Conservation (phyloP, 2,888 invertebrate species). For the Drosophila histrio region DNA sequence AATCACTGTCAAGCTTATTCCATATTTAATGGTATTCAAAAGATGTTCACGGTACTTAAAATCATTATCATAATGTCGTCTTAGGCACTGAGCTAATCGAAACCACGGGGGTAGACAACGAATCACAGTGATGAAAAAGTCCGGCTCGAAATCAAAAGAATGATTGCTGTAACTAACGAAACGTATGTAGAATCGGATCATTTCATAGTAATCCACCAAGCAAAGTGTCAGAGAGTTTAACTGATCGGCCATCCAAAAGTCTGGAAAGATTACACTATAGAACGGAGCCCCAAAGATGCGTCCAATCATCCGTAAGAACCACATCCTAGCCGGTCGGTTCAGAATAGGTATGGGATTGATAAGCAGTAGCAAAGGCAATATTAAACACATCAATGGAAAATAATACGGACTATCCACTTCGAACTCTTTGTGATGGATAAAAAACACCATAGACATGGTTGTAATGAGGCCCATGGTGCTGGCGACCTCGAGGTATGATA, state of each 20-base stretch:
- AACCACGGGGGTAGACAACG: slow-evolving; percentile 96
- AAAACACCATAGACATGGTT: slow-evolving; percentile 91
- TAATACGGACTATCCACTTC: slow-evolving; percentile 91
- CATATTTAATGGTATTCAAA: slow-evolving; percentile 98
- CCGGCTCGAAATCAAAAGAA: slow-evolving; percentile 85
- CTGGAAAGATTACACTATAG: slow-evolving; percentile 95
- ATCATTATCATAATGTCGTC: neutral
- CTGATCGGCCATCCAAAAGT: slow-evolving; percentile 98
- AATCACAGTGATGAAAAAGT: slow-evolving; percentile 90
- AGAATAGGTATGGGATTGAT: slow-evolving; percentile 95
- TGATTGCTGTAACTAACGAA: slow-evolving; percentile 58
- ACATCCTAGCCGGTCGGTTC: slow-evolving; percentile 94
- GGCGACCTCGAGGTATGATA: slow-evolving; percentile 95
- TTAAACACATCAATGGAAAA: slow-evolving; percentile 92
- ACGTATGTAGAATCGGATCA: slow-evolving; percentile 92
- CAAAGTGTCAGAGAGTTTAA: slow-evolving; percentile 94
- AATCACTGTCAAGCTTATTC: slow-evolving; percentile 95
- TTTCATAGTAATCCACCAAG: slow-evolving; percentile 95
- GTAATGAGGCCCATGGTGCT: slow-evolving; percentile 95
- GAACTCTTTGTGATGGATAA: slow-evolving; percentile 87
- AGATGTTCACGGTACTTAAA: slow-evolving; percentile 83
- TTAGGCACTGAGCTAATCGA: slow-evolving; percentile 96
- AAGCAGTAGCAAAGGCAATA: slow-evolving; percentile 91
- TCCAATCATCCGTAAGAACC: slow-evolving; percentile 91
- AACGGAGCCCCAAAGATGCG: slow-evolving; percentile 95